Evolutionary conservation across 2,113 vertebrate species (phyloP).

Genomic region (Dicerorhinus sumatrensis): DNA sequence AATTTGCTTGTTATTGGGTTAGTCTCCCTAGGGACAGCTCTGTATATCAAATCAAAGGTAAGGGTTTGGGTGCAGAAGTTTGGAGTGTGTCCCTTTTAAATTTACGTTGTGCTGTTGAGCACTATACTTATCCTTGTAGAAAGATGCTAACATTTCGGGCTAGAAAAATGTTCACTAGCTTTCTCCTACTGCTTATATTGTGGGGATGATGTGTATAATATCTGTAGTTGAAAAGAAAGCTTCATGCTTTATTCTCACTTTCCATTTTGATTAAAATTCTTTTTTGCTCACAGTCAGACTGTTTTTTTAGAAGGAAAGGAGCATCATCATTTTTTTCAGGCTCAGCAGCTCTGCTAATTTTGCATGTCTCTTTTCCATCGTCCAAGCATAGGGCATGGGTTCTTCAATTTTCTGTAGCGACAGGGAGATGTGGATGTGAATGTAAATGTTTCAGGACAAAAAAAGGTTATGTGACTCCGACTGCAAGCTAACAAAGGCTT

Average conservation of each 20-base stretch:
- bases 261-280: slow-evolving; percentile 74
- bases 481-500: slow-evolving; percentile 60
- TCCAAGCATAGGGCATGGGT: slow-evolving; percentile 42
- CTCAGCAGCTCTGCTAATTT: slow-evolving; percentile 70
- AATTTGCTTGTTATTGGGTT: slow-evolving; percentile 32
- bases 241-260: slow-evolving; percentile 55
- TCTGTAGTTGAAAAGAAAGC: slow-evolving; percentile 15
- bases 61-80: not conserved
- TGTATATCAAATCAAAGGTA: slow-evolving; percentile 12
- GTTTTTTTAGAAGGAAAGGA: slow-evolving; percentile 32
- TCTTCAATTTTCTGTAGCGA: slow-evolving; percentile 77
- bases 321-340: slow-evolving; percentile 48
- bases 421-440: slow-evolving; percentile 71
- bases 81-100: slow-evolving; percentile 47
- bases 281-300: slow-evolving; percentile 50
- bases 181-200: not conserved
- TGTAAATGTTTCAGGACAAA: slow-evolving; percentile 75
- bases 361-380: slow-evolving; percentile 38
- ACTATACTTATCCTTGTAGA: not conserved
- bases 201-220: not conserved
- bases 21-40: slow-evolving; percentile 27
- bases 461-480: slow-evolving; percentile 73
- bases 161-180: not conserved
- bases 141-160: slow-evolving; percentile 30
- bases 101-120: not conserved